A percentile compares a stretch with the other conserved stretches of the same genome.
Evolutionary conservation across 2,797 vertebrate species (phyloP).

Genomic region (Pseudocheirus occidentalis): DNA sequence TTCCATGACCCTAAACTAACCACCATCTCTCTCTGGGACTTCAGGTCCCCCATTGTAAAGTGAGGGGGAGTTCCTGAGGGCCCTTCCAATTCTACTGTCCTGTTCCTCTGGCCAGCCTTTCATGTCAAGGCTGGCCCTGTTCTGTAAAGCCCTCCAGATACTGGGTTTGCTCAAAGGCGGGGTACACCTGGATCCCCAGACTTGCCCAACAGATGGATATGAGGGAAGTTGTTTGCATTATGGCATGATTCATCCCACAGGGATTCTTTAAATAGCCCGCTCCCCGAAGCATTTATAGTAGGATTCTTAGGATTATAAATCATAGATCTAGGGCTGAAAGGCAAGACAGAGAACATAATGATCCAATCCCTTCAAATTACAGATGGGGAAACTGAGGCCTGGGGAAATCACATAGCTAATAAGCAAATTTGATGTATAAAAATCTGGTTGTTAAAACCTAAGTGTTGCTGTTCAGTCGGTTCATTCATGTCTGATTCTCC

Average conservation of each 20-base stretch:
- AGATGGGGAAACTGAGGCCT: not conserved
- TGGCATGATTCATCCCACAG: not conserved
- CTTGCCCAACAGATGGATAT: not conserved
- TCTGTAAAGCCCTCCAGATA: not conserved
- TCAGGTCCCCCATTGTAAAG: not conserved
- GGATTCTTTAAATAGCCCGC: constrained; percentile 10
- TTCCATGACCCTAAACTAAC: not conserved
- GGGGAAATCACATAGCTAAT: not conserved
- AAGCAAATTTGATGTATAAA: not conserved
- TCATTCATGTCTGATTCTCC: too few relatives aligned
- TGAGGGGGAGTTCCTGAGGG: not conserved
- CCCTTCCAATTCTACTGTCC: not conserved
- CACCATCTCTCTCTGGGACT: not conserved
- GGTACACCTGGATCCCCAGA: not conserved
- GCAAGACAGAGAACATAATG: not conserved
- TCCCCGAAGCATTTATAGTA: not conserved
- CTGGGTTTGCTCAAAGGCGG: not conserved
- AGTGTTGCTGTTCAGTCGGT: too few relatives aligned
- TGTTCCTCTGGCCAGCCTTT: not conserved
- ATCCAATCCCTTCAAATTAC: not conserved
- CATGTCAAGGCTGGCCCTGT: not conserved
- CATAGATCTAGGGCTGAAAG: not conserved
- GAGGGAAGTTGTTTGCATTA: constrained; percentile 12
- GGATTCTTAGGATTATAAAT: not conserved
- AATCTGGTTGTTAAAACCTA: not conserved